These are phyloP conservation scores for Agapostemon virescens DNA, from an alignment of 2,888 invertebrate genomes.

Conservation along the genomic window DNA sequence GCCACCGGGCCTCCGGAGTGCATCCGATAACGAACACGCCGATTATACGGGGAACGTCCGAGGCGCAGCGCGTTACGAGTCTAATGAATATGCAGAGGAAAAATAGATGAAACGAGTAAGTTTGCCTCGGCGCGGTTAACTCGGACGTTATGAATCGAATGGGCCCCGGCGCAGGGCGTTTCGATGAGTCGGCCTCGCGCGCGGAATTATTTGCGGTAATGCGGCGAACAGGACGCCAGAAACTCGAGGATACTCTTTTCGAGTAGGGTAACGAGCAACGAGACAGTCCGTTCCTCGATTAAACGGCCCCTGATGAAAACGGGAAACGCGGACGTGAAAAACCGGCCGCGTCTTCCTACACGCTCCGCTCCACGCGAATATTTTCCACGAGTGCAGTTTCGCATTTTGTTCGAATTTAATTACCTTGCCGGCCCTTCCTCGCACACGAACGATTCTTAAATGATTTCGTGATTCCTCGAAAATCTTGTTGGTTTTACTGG, in stretches of 20 bases:
- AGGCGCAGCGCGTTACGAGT: background rate
- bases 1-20: background rate
- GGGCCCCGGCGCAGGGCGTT: background rate
- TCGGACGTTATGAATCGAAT: constrained; percentile 2
- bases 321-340: too few relatives aligned
- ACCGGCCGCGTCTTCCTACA: too few relatives aligned
- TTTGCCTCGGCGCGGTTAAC: background rate
- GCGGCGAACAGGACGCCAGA: background rate
- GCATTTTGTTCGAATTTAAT: too few relatives aligned
- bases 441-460: too few relatives aligned
- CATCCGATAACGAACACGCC: constrained; percentile 35
- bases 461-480: too few relatives aligned
- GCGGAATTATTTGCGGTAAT: background rate
- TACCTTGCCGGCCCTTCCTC: too few relatives aligned
- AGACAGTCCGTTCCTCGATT: background rate
- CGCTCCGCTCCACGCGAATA: too few relatives aligned
- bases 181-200: background rate
- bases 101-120: constrained; percentile 44
- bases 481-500: too few relatives aligned
- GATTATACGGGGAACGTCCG: constrained; percentile 31
- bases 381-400: too few relatives aligned
- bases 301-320: too few relatives aligned
- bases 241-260: background rate
- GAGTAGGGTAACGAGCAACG: background rate
- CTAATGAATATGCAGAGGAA: constrained; percentile 40